phyloP scores from a whole-genome alignment of 2,113 vertebrate species.

The Parus major region DNA sequence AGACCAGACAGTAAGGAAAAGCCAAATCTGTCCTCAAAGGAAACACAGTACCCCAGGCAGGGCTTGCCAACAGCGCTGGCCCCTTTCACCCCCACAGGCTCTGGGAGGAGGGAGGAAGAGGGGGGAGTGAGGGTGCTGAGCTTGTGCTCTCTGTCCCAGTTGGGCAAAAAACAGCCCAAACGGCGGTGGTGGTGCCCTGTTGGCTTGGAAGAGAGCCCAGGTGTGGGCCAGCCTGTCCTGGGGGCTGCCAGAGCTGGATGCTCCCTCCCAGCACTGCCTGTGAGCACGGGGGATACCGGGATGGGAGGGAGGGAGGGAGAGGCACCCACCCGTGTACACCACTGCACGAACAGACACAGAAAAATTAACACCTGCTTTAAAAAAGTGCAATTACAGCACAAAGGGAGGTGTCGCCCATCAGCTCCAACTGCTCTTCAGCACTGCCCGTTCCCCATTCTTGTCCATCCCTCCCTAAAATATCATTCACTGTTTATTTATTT shows the following conservation, averaged over 20 bases:
- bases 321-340: background rate
- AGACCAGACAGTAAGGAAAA: background rate
- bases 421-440: background rate
- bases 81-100: background rate
- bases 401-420: rapidly evolving
- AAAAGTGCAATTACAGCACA: background rate
- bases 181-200: background rate
- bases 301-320: background rate
- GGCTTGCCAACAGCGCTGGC: rapidly evolving
- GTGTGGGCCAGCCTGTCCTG: background rate
- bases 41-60: background rate
- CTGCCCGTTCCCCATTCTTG: background rate
- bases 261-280: background rate
- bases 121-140: background rate
- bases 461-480: background rate
- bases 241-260: background rate
- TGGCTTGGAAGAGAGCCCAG: background rate
- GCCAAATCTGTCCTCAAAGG: background rate
- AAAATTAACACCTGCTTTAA: background rate
- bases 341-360: rapidly evolving
- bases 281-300: background rate
- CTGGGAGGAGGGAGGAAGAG: background rate
- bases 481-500: background rate
- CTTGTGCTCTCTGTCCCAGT: background rate
- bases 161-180: background rate